Base-by-base conservation (phyloP, 2,797 vertebrate genomes). In the Hemibagrus guttatus region DNA sequence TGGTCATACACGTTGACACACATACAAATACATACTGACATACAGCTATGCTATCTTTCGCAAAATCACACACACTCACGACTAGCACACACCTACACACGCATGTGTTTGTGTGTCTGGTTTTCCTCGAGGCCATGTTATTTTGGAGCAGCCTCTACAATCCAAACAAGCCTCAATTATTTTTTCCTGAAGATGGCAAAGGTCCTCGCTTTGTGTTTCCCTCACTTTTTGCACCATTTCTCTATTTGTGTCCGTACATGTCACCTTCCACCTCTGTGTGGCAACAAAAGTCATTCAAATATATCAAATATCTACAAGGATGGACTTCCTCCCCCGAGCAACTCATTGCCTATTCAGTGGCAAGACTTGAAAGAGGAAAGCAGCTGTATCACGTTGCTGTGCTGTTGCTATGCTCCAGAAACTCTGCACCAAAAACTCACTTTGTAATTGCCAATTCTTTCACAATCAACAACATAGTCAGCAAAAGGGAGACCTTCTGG, bases 121-220 rank as follows among this genome's bases (percentile, higher is more conserved):
- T 94, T 95, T 92, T 87, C 93, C 95, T 92, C 85, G 91, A 90
- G 91, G 94, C 92, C 88, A 87, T 93, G 80, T 85, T 83, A 61
- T 86, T 83, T 82, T 85, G 63, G 80, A 85, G 63, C 56, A 23
- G 31, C 89, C 90, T 91, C 91, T 90, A 92, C 87, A 92, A 93
- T 93, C 93, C 92, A 93, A 93, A 90, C 87, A 52, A 56, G 56
- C 63, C 64, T 84, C 81, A 84, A 19, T 49, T 66, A 49, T 83
- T 87, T 84, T 72, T 80, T 39, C 64, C 39, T 54, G 82, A 84
- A 83, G 56, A 84, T 69, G 72, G 72, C 56, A 72, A 85, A 82
- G 83, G 66, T 84, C 66, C 46, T 74, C n/a, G 21, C 72, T 75
- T 72, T 69, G 75, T 63, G 14, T 31, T 39, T 75, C 21, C 26